Conservation (phyloP, 2,797 vertebrate genomes). For the Amblyopsis hoosieri region DNA sequence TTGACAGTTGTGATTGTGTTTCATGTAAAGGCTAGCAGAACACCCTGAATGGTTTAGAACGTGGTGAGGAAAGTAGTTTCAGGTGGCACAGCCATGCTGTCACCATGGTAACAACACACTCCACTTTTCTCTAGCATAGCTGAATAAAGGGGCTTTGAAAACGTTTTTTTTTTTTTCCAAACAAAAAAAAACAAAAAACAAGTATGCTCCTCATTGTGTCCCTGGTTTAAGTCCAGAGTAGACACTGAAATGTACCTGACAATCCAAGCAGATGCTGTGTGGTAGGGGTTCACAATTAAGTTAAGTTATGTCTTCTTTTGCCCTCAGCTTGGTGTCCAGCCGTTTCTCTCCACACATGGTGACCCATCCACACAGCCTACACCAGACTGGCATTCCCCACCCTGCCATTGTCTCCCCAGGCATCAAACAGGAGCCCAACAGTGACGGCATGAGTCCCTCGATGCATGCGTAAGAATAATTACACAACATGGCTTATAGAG, state of each 20-base stretch:
- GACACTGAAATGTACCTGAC: conserved; percentile 33
- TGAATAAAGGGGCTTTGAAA: conserved; percentile 74
- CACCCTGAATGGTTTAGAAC: conserved; percentile 61
- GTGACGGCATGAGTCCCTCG: conserved; percentile 81
- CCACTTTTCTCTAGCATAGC: conserved; percentile 61
- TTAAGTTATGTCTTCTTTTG: conserved; percentile 22
- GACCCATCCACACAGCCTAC: conserved; percentile 80
- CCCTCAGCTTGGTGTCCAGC: conserved; percentile 90
- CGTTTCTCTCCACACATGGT: conserved; percentile 95
- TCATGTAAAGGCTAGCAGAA: conserved; percentile 60
- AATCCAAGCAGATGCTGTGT: conserved; percentile 28
- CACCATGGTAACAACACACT: conserved; percentile 75
- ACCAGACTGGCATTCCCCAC: conserved; percentile 95
- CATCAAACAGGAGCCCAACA: conserved; percentile 91
- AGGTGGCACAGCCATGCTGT: conserved; percentile 71
- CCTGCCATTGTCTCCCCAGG: conserved; percentile 93
- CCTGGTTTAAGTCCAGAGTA: conserved; percentile 61
- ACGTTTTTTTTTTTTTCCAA: conserved; percentile 77
- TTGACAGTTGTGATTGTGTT: conserved; percentile 63
- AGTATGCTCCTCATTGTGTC: conserved; percentile 63
- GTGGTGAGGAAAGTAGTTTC: conserved; percentile 71
- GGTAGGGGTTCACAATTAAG: conserved; percentile 10
- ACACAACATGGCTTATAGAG: neutral
- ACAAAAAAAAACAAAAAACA: conserved; percentile 46
- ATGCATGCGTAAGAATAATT: conserved; percentile 83